Conservation (phyloP, 2,888 invertebrate species). For the Hermodice carunculata region DNA sequence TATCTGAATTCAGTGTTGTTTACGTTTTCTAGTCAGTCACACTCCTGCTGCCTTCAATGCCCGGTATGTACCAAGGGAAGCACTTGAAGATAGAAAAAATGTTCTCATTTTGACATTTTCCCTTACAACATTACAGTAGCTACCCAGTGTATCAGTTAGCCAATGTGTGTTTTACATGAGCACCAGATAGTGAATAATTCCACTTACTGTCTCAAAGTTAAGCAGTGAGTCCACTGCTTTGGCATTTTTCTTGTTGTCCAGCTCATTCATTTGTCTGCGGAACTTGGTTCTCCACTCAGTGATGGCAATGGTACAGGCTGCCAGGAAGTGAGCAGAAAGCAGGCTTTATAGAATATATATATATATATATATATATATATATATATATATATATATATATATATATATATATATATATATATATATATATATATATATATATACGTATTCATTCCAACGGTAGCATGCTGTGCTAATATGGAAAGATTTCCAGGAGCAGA, state of each 20-base stretch:
- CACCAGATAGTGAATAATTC: neutral
- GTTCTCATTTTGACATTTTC: too few relatives aligned
- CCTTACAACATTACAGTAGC: conserved; percentile 77
- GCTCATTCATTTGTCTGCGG: conserved; percentile 90
- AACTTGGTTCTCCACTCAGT: conserved; percentile 97
- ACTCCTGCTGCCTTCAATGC: too few relatives aligned
- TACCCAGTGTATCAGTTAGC: conserved; percentile 78
- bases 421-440: neutral
- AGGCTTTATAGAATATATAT: too few relatives aligned
- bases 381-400: neutral
- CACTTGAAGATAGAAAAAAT: too few relatives aligned
- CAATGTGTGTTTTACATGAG: conserved; percentile 71
- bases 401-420: neutral
- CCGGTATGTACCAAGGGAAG: too few relatives aligned
- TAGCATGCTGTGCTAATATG: too few relatives aligned
- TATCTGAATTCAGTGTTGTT: too few relatives aligned
- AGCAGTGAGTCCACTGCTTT: conserved; percentile 92
- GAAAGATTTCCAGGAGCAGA: too few relatives aligned
- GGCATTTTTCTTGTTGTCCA: conserved; percentile 90
- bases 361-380: neutral
- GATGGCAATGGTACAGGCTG: conserved; percentile 86
- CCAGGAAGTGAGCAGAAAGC: conserved; percentile 43
- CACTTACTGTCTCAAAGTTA: conserved; percentile 86
- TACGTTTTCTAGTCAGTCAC: too few relatives aligned
- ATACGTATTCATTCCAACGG: neutral